Conservation (phyloP, 2,888 invertebrate genomes). For the Lamellibrachia columna region DNA sequence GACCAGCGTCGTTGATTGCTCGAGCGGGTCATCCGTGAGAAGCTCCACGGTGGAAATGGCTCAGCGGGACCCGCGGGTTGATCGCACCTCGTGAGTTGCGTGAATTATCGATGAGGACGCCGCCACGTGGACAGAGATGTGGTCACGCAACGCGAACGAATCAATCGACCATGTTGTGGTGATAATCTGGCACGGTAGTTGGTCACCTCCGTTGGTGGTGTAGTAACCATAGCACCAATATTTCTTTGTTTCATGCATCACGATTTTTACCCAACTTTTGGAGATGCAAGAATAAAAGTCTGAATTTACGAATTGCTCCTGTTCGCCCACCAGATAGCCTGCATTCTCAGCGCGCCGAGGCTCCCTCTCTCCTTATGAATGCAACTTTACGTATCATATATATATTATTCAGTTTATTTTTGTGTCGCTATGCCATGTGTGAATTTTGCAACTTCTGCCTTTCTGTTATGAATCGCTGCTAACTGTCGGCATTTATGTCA, state of each 20-base stretch:
- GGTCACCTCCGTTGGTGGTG: neutral
- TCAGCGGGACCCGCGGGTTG: neutral
- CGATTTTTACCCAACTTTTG: too few species aligned
- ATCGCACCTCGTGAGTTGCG: neutral
- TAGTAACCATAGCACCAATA: neutral
- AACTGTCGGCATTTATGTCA: neutral
- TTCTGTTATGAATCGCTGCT: neutral
- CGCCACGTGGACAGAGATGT: neutral
- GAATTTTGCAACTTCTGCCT: too few species aligned
- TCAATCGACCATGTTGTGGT: neutral
- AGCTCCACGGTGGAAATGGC: neutral
- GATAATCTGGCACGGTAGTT: neutral
- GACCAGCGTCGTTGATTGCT: neutral
- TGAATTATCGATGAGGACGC: slow-evolving; percentile 16
- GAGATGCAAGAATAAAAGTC: too few species aligned
- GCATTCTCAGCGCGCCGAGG: neutral
- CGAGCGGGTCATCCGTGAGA: neutral
- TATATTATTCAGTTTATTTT: too few species aligned
- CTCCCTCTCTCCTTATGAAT: too few species aligned
- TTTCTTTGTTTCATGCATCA: neutral
- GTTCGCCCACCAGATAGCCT: too few species aligned
- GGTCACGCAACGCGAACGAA: neutral
- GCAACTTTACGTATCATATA: too few species aligned
- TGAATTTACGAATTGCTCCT: too few species aligned
- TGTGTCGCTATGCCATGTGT: too few species aligned